Evolutionary conservation across 2,888 invertebrate genomes (phyloP).

Genomic region (Mechanitis mazaeus): DNA sequence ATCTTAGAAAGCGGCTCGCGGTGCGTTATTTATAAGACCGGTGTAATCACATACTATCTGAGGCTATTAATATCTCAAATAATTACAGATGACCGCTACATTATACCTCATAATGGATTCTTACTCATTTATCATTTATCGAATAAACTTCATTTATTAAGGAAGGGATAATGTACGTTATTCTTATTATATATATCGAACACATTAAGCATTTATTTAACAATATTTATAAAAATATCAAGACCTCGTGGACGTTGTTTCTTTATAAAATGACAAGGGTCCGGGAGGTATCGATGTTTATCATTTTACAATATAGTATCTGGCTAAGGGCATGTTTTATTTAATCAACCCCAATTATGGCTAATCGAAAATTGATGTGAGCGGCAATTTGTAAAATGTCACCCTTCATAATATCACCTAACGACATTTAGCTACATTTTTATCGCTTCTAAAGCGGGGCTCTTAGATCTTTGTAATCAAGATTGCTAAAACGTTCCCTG

Average conservation of each 20-base stretch:
- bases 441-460: conserved; percentile 27
- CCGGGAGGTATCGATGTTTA: neutral
- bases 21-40: conserved; percentile 59
- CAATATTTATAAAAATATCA: neutral
- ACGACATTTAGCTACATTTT: conserved; percentile 48
- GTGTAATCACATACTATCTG: conserved; percentile 56
- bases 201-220: too few relatives aligned
- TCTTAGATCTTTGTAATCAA: conserved; percentile 19
- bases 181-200: too few relatives aligned
- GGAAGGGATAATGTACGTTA: neutral
- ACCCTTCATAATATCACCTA: conserved; percentile 59
- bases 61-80: conserved; percentile 64
- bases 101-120: conserved; percentile 42
- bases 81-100: conserved; percentile 62
- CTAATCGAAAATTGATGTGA: conserved; percentile 74
- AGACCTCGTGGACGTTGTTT: too few relatives aligned
- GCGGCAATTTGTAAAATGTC: conserved; percentile 71
- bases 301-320: conserved; percentile 7
- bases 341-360: conserved; percentile 43
- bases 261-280: too few relatives aligned
- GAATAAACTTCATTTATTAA: neutral
- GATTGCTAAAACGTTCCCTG: conserved; percentile 15
- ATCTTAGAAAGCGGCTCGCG: conserved; percentile 51
- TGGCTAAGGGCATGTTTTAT: conserved; percentile 25
- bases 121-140: conserved; percentile 9